Conservation (phyloP, 2,113 vertebrate genomes). For the Mandrillus leucophaeus region DNA sequence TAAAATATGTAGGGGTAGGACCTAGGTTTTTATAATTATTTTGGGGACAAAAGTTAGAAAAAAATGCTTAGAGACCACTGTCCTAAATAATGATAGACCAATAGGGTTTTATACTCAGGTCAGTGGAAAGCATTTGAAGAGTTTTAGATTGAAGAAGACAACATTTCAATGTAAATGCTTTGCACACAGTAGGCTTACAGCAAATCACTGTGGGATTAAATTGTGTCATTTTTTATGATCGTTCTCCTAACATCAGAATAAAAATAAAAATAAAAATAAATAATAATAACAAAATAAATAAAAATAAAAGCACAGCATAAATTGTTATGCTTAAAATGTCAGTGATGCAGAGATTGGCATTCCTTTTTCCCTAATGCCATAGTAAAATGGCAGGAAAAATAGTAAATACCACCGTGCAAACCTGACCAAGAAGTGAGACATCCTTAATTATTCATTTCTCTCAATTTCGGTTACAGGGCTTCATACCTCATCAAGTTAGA, state of each 20-base stretch:
- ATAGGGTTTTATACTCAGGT: neutral
- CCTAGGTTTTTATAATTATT: neutral
- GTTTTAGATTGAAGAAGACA: neutral
- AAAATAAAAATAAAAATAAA: neutral
- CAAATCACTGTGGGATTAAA: neutral
- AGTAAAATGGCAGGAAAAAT: neutral
- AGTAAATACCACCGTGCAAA: neutral
- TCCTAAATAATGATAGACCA: neutral
- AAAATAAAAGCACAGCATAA: neutral
- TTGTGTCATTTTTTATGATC: neutral
- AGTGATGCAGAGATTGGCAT: neutral
- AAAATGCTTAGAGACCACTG: neutral
- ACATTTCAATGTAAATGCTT: neutral
- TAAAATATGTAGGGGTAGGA: neutral
- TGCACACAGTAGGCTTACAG: neutral
- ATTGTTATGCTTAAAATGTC: conserved; percentile 16
- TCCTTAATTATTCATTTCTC: neutral
- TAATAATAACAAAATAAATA: neutral
- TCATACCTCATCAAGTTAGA: neutral
- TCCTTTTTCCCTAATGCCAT: neutral
- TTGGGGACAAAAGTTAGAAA: neutral
- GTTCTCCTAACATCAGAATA: neutral
- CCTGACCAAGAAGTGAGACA: neutral
- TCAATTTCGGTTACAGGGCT: neutral
- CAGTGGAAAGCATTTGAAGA: neutral